Percentiles rank a stretch among this genome's conserved stretches.
phyloP scores from a whole-genome alignment of 2,888 invertebrate species.

The Eupelmus urozonus region DNA sequence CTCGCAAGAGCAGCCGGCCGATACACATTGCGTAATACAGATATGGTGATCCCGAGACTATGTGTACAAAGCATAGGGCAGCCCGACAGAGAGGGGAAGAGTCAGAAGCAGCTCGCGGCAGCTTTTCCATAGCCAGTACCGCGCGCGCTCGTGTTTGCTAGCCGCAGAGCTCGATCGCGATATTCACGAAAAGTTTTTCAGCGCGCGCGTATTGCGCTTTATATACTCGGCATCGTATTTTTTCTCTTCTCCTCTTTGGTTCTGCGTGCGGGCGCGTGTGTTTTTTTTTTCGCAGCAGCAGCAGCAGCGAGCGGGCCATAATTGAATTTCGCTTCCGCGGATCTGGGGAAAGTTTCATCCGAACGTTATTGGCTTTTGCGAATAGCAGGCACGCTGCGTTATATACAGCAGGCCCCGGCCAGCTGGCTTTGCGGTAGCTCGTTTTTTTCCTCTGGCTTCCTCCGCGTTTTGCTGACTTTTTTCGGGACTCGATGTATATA shows the following conservation, averaged over 20 bases:
- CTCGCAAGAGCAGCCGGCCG: no score
- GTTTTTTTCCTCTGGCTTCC: background rate
- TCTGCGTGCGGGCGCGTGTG: background rate
- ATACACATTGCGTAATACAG: background rate
- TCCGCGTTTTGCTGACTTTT: background rate
- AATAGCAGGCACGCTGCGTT: slow-evolving; percentile 41
- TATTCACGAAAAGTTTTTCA: slow-evolving; percentile 45
- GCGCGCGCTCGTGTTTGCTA: background rate
- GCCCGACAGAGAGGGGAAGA: background rate
- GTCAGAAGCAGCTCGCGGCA: background rate
- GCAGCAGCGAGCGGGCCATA: slow-evolving; percentile 44
- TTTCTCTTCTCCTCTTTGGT: background rate
- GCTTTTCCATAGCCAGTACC: slow-evolving; percentile 20
- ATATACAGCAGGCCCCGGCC: slow-evolving; percentile 24
- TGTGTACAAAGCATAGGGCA: no score
- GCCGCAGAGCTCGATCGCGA: slow-evolving; percentile 21
- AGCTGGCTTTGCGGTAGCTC: slow-evolving; percentile 25
- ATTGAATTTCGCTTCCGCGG: slow-evolving; percentile 58
- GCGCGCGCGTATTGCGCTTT: slow-evolving; percentile 24
- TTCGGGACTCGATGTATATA: background rate
- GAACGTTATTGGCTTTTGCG: slow-evolving; percentile 59
- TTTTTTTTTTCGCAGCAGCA: slow-evolving; percentile 20
- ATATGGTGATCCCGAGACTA: background rate
- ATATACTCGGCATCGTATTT: slow-evolving; percentile 50
- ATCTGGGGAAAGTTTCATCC: slow-evolving; percentile 56